A percentile compares a stretch with the other conserved stretches of the same genome.
Conservation (phyloP, 2,113 vertebrate genomes). For the Lynx canadensis region DNA sequence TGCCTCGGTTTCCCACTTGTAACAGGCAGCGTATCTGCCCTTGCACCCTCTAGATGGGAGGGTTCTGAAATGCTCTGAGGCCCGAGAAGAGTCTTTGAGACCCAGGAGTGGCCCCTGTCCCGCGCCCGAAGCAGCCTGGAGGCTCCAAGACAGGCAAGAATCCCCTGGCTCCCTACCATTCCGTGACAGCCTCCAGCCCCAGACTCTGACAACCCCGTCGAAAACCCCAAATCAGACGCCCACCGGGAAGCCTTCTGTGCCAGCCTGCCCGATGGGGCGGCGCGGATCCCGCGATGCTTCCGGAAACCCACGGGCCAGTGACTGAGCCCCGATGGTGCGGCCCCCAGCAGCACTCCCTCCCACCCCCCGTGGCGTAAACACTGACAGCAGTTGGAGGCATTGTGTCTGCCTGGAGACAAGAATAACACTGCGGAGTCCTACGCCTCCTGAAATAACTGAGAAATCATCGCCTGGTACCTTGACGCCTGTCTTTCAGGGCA, state of each 20-base stretch:
- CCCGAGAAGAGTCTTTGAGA: background rate
- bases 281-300: background rate
- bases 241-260: conserved; percentile 44
- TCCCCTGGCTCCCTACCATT: too few relatives aligned
- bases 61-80: background rate
- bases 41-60: background rate
- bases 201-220: background rate
- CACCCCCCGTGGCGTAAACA: background rate
- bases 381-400: conserved; percentile 48
- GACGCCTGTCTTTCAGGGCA: background rate
- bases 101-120: background rate
- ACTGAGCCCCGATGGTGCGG: conserved; percentile 56
- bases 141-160: background rate
- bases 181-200: background rate
- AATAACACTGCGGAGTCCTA: conserved; percentile 1
- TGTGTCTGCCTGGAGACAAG: conserved; percentile 79
- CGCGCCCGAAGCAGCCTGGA: background rate
- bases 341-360: conserved; percentile 24
- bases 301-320: conserved; percentile 58
- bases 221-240: background rate
- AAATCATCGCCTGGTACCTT: background rate
- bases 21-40: background rate
- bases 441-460: conserved; percentile 29
- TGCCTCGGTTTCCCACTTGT: background rate
- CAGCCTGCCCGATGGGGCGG: conserved; percentile 49